Evolutionary conservation across 1,140 invertebrate genomes (phyloP).

Genomic region (Lithobius niger): DNA sequence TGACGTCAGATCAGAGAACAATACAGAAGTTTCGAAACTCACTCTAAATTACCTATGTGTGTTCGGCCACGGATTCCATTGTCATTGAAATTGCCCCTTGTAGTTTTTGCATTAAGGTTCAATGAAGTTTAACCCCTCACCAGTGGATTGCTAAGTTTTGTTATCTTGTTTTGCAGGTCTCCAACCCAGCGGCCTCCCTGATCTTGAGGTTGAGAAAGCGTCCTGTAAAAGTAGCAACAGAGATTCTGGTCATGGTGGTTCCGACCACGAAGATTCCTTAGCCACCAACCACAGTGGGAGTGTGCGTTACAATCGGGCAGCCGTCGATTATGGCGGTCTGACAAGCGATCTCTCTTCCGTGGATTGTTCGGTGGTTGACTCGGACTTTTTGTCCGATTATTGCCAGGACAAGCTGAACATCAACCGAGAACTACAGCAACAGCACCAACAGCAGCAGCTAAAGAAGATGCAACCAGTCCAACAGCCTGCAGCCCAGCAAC

Average conservation of each 20-base stretch:
- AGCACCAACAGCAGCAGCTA: slow-evolving; percentile 20
- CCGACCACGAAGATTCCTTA: slow-evolving; percentile 48
- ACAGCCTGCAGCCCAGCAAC: slow-evolving; percentile 11
- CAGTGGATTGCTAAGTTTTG: neutral
- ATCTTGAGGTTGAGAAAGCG: slow-evolving; percentile 10
- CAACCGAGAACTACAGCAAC: slow-evolving; percentile 21
- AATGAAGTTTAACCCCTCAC: neutral
- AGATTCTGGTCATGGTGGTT: slow-evolving; percentile 46
- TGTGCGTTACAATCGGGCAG: slow-evolving; percentile 16
- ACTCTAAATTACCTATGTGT: too few relatives aligned
- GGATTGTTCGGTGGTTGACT: slow-evolving; percentile 27
- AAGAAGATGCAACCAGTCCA: slow-evolving; percentile 20
- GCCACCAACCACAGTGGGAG: slow-evolving; percentile 27
- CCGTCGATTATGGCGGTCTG: slow-evolving; percentile 9
- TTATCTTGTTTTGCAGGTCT: neutral
- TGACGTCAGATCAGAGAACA: too few relatives aligned
- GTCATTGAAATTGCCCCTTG: too few relatives aligned
- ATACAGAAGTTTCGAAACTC: too few relatives aligned
- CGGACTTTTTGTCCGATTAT: slow-evolving; percentile 28
- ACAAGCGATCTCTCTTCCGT: slow-evolving; percentile 14
- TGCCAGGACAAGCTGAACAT: slow-evolving; percentile 31
- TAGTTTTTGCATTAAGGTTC: neutral
- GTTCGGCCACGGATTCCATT: too few relatives aligned
- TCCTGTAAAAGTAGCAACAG: slow-evolving; percentile 48
- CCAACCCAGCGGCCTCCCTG: neutral